Conservation (phyloP, 2,888 invertebrate genomes). For the Heliconius charithonia region DNA sequence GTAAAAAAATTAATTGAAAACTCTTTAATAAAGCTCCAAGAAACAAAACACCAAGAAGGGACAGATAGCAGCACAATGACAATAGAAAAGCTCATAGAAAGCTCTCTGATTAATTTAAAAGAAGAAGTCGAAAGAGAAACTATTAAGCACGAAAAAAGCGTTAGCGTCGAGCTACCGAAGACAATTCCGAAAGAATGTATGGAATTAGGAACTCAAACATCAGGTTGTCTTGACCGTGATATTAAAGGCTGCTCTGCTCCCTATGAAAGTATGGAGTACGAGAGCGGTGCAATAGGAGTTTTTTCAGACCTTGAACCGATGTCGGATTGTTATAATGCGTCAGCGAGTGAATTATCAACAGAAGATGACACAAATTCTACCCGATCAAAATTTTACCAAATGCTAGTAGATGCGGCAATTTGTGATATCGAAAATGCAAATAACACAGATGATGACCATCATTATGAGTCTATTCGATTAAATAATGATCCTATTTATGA, state of each 20-base stretch:
- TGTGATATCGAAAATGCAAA: slow-evolving; percentile 87
- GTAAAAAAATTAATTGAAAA: slow-evolving; percentile 87
- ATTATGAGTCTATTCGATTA: slow-evolving; percentile 88
- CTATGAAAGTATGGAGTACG: slow-evolving; percentile 90
- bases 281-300: slow-evolving; percentile 82
- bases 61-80: slow-evolving; percentile 75
- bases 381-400: slow-evolving; percentile 88
- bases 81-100: slow-evolving; percentile 81
- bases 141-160: slow-evolving; percentile 60
- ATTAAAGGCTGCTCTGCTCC: slow-evolving; percentile 87
- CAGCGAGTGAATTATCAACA: slow-evolving; percentile 85
- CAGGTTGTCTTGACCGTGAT: slow-evolving; percentile 68
- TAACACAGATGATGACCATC: slow-evolving; percentile 86
- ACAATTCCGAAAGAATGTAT: slow-evolving; percentile 45
- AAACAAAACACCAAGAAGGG: slow-evolving; percentile 75
- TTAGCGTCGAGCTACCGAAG: slow-evolving; percentile 55
- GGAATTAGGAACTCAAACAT: slow-evolving; percentile 55
- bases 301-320: slow-evolving; percentile 82
- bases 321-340: slow-evolving; percentile 89
- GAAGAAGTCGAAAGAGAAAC: slow-evolving; percentile 62
- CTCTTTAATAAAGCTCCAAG: slow-evolving; percentile 85
- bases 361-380: slow-evolving; percentile 87
- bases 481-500: slow-evolving; percentile 91
- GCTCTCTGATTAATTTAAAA: slow-evolving; percentile 74
- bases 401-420: slow-evolving; percentile 87